A percentile compares a stretch with the other conserved stretches of the same genome.
These are phyloP conservation scores for Falco columbarius DNA, from an alignment of 2,797 vertebrate genomes.

Conservation along the genomic window DNA sequence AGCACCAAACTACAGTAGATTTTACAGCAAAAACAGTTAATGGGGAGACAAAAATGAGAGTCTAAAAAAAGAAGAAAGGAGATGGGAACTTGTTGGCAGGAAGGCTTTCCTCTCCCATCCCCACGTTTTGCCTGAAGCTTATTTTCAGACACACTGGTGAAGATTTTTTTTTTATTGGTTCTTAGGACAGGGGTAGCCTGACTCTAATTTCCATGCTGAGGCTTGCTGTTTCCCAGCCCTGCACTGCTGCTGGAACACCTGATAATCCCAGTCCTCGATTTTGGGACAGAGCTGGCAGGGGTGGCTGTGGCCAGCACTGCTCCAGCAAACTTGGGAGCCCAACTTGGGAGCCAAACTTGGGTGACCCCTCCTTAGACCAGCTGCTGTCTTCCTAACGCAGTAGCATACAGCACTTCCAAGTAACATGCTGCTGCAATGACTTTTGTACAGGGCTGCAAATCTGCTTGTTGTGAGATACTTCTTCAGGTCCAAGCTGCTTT, in stretches of 20 bases:
- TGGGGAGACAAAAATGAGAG: neutral
- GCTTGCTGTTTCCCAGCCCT: neutral
- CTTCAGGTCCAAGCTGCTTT: neutral
- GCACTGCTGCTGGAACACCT: neutral
- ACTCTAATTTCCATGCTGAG: neutral
- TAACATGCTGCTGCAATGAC: neutral
- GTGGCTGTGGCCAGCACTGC: neutral
- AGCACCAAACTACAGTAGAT: neutral
- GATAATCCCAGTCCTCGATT: neutral
- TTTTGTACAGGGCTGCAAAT: neutral
- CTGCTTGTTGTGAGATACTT: neutral
- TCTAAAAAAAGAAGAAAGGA: neutral
- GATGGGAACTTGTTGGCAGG: neutral
- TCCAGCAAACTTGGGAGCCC: rapidly evolving
- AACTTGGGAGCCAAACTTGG: neutral
- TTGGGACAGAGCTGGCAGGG: neutral
- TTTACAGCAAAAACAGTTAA: neutral
- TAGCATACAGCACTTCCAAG: neutral
- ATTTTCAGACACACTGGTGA: neutral
- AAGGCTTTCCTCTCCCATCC: neutral
- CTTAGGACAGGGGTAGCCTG: neutral
- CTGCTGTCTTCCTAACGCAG: rapidly evolving
- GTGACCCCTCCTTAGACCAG: neutral
- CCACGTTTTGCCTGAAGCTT: neutral
- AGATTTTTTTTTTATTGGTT: neutral